These are phyloP conservation scores for Oceanodroma tethys DNA, from an alignment of 2,113 vertebrate genomes.

Conservation along the genomic window DNA sequence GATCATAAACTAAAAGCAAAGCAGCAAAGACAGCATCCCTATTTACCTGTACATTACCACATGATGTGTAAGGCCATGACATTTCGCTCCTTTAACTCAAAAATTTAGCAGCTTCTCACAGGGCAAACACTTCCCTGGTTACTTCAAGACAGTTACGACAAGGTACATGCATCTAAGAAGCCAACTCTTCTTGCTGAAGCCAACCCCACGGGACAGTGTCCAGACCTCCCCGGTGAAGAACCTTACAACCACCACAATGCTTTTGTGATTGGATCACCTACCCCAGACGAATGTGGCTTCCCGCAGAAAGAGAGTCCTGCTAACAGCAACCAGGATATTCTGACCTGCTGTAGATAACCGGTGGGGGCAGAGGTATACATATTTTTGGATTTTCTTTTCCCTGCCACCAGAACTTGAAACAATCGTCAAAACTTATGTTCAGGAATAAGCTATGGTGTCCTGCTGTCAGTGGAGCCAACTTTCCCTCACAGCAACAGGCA, in stretches of 20 bases:
- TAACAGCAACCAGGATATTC: neutral
- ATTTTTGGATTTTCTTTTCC: neutral
- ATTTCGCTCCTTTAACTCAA: constrained; percentile 29
- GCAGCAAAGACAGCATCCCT: neutral
- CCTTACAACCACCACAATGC: neutral
- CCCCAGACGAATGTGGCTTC: neutral
- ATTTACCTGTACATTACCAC: neutral
- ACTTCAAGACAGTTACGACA: neutral
- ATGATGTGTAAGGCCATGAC: constrained; percentile 15
- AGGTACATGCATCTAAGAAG: neutral
- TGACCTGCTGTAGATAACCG: neutral
- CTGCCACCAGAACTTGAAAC: neutral
- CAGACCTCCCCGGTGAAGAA: neutral
- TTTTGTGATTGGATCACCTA: neutral
- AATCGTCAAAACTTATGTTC: neutral
- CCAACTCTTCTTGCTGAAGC: neutral
- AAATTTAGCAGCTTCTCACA: constrained; percentile 31
- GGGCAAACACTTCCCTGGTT: neutral
- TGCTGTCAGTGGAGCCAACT: neutral
- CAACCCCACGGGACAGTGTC: neutral
- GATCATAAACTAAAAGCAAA: neutral
- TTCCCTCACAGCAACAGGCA: neutral
- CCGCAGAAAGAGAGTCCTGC: neutral
- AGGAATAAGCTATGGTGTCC: neutral
- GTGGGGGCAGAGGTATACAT: neutral